These are phyloP conservation scores for Mycalesis mineus DNA, from an alignment of 2,888 invertebrate species.

Conservation along the genomic window DNA sequence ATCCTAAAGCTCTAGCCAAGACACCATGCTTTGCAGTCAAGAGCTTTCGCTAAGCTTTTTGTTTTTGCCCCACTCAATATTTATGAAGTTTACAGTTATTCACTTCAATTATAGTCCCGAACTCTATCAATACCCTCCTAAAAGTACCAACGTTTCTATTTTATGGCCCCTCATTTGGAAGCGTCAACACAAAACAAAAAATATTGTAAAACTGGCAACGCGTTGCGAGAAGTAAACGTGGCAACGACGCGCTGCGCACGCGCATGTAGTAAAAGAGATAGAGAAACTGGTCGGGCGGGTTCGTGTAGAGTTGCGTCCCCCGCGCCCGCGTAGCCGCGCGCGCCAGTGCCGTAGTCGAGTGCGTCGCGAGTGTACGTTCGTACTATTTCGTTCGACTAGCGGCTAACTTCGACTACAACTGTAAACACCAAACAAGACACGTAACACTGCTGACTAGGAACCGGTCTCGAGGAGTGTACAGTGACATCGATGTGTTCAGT, in stretches of 20 bases:
- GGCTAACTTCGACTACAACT: constrained; percentile 35
- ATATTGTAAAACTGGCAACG: constrained; percentile 61
- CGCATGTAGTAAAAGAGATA: constrained; percentile 62
- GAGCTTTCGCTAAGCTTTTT: not conserved
- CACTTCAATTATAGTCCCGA: constrained; percentile 24
- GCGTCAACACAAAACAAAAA: constrained; percentile 72
- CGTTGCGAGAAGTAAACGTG: constrained; percentile 51
- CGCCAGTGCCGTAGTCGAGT: constrained; percentile 63
- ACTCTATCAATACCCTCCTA: constrained; percentile 39
- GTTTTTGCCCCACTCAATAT: not conserved
- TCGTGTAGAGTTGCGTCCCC: constrained; percentile 54
- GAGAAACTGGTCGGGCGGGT: constrained; percentile 65
- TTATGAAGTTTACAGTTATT: constrained; percentile 7
- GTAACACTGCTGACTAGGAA: constrained; percentile 59
- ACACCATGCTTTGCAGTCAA: not conserved
- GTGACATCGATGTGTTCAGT: constrained; percentile 56
- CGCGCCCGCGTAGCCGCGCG: constrained; percentile 38
- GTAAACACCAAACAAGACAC: constrained; percentile 49
- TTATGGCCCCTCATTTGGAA: constrained; percentile 69
- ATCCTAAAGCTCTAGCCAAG: too few species aligned
- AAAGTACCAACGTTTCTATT: constrained; percentile 56
- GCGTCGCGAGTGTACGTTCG: constrained; percentile 52
- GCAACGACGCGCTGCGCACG: constrained; percentile 63
- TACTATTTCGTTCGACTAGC: constrained; percentile 21
- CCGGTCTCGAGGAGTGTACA: constrained; percentile 58